Conservation (phyloP, 2,113 vertebrate species). For the Pluvialis apricaria region DNA sequence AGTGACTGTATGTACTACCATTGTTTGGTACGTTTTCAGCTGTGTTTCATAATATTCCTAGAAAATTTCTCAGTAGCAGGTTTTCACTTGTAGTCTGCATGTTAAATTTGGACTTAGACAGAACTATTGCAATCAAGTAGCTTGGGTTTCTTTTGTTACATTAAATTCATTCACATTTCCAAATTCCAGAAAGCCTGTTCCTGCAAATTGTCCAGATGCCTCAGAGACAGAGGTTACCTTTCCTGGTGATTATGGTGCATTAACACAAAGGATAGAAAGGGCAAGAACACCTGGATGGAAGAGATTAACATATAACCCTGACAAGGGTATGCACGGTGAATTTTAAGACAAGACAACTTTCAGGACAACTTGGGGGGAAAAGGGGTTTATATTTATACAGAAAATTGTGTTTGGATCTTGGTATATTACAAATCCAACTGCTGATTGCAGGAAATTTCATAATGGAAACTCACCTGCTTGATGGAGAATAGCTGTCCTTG, state of each 20-base stretch:
- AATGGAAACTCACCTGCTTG: background rate
- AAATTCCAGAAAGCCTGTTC: background rate
- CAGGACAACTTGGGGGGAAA: background rate
- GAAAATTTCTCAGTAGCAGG: background rate
- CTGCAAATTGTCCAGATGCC: background rate
- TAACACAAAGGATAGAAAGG: background rate
- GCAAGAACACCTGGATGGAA: background rate
- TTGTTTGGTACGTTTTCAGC: background rate
- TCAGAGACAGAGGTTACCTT: background rate
- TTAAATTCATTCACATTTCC: background rate
- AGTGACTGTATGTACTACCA: background rate
- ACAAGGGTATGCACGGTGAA: background rate
- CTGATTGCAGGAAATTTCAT: background rate
- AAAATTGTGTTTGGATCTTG: background rate
- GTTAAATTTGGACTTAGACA: background rate
- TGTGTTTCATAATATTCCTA: background rate
- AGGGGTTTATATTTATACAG: background rate
- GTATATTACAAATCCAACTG: background rate
- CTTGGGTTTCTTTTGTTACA: background rate
- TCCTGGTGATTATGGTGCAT: background rate
- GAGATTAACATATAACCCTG: background rate
- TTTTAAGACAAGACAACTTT: background rate
- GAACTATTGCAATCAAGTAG: background rate
- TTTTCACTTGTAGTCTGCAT: background rate
- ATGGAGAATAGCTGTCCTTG: background rate